Evolutionary conservation across 2,797 vertebrate species (phyloP).

Genomic region (Neosilurus hyrtlii): DNA sequence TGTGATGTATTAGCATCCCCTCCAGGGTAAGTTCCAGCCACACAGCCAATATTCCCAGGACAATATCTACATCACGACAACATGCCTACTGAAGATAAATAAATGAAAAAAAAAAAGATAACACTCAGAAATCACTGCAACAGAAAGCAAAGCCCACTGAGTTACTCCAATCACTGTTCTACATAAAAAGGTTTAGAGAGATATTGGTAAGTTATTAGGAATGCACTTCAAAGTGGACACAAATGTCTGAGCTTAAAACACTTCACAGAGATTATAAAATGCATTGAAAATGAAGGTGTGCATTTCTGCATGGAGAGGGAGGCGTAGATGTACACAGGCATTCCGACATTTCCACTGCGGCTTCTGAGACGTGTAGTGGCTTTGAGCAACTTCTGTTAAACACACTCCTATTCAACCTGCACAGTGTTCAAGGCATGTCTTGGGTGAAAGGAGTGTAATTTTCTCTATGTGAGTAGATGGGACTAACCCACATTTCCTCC

Average conservation of each 20-base stretch:
- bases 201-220: conserved; percentile 28
- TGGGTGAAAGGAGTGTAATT: conserved; percentile 71
- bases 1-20: background rate
- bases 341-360: conserved; percentile 11
- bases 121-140: background rate
- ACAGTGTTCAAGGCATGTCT: conserved; percentile 64
- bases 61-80: background rate
- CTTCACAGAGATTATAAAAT: conserved; percentile 1
- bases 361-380: conserved; percentile 21
- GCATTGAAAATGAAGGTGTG: background rate
- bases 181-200: background rate
- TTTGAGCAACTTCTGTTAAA: conserved; percentile 22
- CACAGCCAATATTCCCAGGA: background rate
- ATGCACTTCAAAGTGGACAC: conserved; percentile 17
- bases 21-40: background rate
- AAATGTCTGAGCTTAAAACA: conserved; percentile 1
- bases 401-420: conserved; percentile 56
- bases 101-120: background rate
- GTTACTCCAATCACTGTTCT: conserved; percentile 11
- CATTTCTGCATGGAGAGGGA: conserved; percentile 2
- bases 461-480: conserved; percentile 51
- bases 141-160: background rate
- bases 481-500: conserved; percentile 33
- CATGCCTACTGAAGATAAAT: background rate
- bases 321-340: conserved; percentile 6